Evolutionary conservation across 1,140 invertebrate species (phyloP), one percentile per base, ranked within the genome.

Genomic region (Hylyphantes graminicola): DNA sequence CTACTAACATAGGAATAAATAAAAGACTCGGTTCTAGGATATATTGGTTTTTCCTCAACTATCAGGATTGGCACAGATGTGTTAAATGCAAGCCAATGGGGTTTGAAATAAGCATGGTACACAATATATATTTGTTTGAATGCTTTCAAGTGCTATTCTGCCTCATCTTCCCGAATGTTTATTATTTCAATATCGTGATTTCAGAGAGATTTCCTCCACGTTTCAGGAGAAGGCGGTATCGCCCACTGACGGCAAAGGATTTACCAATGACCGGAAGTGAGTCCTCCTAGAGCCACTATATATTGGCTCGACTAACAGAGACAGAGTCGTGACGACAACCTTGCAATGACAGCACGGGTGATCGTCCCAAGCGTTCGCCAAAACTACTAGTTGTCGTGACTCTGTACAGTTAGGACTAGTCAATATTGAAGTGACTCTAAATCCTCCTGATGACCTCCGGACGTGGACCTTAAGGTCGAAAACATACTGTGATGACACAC

Each of bases 241-340:
- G 85, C 61, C 85, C 85, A 17, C 79, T 86, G 35, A 80, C 85
- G 50, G 79, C 80, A 17, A 86, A 79, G 55, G 85, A 86, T 54
- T 75, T 86, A 19, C 79, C 75, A 50, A 86, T 86, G 85, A 86
- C 85, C 17, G 85, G 80, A 63, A 86, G 85, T 72, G 80, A 86
- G 61, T 86, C 85, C 9, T 86, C 85, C 10, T 79, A 35, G 85
- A 84, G 50, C 51, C n/a, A 53, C 7, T 35, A 78, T 53, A 13
- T 63, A n/a, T 48, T 50, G 21, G 19, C 17, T n/a, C 35, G 48
- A 7, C 12, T 55, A 17, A 15, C 17, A 53, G 51, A 53, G 17
- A 57, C 57, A 61, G 12, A 61, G 12, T 12, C 17, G 57, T 12
- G 2, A 17, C 48, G 2, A 17, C 48, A 21, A 65, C n/a, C 64